Evolutionary conservation across 2,888 invertebrate species (phyloP).

Genomic region (Beris chalybata): DNA sequence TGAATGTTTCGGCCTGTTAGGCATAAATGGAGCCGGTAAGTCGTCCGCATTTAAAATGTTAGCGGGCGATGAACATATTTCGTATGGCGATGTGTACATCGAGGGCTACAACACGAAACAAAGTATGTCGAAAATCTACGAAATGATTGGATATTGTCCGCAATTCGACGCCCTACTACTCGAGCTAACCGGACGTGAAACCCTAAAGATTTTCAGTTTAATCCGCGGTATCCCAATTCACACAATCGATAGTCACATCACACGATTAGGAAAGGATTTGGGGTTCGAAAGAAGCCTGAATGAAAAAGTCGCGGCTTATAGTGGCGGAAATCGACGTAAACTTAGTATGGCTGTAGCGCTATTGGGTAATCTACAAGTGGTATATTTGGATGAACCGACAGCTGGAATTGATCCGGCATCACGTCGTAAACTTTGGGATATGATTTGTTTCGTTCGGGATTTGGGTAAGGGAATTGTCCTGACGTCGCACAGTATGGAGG

Average conservation of each 20-base stretch:
- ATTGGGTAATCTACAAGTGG: slow-evolving; percentile 66
- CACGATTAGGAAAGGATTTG: slow-evolving; percentile 59
- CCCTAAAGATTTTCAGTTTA: slow-evolving; percentile 62
- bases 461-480: slow-evolving; percentile 74
- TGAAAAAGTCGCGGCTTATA: slow-evolving; percentile 62
- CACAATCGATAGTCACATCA: slow-evolving; percentile 48
- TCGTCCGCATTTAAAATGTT: slow-evolving; percentile 82
- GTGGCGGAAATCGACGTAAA: slow-evolving; percentile 71
- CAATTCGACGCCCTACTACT: slow-evolving; percentile 69
- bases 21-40: slow-evolving; percentile 80
- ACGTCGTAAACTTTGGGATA: slow-evolving; percentile 77
- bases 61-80: slow-evolving; percentile 73
- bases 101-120: slow-evolving; percentile 58
- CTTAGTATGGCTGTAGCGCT: slow-evolving; percentile 72
- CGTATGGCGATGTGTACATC: slow-evolving; percentile 68
- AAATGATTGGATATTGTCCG: slow-evolving; percentile 63
- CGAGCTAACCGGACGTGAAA: slow-evolving; percentile 67
- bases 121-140: slow-evolving; percentile 60
- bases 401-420: slow-evolving; percentile 69
- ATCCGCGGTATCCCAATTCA: slow-evolving; percentile 60
- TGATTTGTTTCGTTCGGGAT: slow-evolving; percentile 66
- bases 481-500: slow-evolving; percentile 80
- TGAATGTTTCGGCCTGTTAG: slow-evolving; percentile 77
- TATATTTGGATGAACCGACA: slow-evolving; percentile 67
- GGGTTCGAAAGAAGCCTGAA: slow-evolving; percentile 64